Base-by-base conservation (phyloP, 2,888 invertebrate species). In the Xestia c-nigrum region DNA sequence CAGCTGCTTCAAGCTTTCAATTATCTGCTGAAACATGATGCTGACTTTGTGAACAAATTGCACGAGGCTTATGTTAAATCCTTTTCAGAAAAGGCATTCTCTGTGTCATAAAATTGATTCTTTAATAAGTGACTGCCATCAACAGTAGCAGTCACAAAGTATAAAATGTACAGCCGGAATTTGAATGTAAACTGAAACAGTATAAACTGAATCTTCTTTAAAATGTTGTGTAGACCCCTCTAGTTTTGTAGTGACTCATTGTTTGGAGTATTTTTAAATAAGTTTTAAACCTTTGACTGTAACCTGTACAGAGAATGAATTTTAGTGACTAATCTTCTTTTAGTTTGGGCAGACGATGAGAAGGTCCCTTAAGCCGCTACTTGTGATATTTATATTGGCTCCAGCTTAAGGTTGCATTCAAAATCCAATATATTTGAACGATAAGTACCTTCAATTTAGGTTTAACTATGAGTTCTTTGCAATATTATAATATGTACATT, bases 61-160 rank as follows among this genome's bases (percentile, higher is more conserved):
- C 99, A 99, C 92, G 99, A 99, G 95, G 99, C 99, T 74, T 99
- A 99, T 93, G 98, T 99, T 31, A 98, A 98, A 95, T 98, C 98
- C 52, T 98, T 98, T 91, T 97, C 98, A 91, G 98, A 98, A 91
- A 96, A 96, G 91, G 92, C 96, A 75, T 96, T 95, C 89, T 96
- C 96, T 77, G 96, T 96, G 88, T 96, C 96, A 92, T 96, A 96
- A 95, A 92, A 90, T 91, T 91, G 88, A 90, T 92, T 92, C 80
- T 92, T 90, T 83, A 86, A 89, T 91, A 80, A 87, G 91, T 89
- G 88, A 85, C 93, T 92, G 91, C 90, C 89, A 86, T 92, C 88
- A 88, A 91, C 92, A 90, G 93, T 89, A 87, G 72, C 87, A 85
- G 85, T 72, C 82, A 79, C 81, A 72, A 88, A 86, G 80, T 90